These are phyloP conservation scores for Atta colombica DNA, from an alignment of 1,140 invertebrate genomes.

Conservation along the genomic window DNA sequence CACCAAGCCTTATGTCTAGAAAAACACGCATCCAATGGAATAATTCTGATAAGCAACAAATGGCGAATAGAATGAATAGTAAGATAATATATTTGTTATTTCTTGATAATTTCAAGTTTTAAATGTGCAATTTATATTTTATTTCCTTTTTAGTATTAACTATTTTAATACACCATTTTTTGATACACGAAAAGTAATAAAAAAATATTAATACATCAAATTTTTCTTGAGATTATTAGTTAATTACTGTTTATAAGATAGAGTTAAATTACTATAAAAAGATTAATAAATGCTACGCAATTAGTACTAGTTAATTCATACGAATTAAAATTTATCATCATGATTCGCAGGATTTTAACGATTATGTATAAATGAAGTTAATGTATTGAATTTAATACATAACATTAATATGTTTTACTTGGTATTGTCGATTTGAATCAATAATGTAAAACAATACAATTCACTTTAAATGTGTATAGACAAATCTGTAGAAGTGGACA, in stretches of 20 bases:
- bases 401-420: background rate
- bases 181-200: background rate
- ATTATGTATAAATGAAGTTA: background rate
- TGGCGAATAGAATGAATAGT: slow-evolving; percentile 8
- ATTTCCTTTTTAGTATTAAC: background rate
- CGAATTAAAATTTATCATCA: background rate
- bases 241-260: background rate
- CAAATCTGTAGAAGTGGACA: slow-evolving; percentile 33
- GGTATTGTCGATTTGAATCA: slow-evolving; percentile 1
- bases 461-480: slow-evolving; percentile 24
- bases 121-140: background rate
- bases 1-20: background rate
- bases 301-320: background rate
- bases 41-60: background rate
- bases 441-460: slow-evolving; percentile 11
- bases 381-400: background rate
- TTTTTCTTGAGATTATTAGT: background rate
- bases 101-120: background rate
- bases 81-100: slow-evolving; percentile 4
- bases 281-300: background rate
- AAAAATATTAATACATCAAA: background rate
- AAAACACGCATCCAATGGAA: slow-evolving; percentile 42
- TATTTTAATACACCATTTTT: background rate
- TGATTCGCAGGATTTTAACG: slow-evolving; percentile 24
- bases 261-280: background rate